These are phyloP conservation scores for Hepsetus odoe DNA, from an alignment of 2,113 vertebrate genomes.

Conservation along the genomic window DNA sequence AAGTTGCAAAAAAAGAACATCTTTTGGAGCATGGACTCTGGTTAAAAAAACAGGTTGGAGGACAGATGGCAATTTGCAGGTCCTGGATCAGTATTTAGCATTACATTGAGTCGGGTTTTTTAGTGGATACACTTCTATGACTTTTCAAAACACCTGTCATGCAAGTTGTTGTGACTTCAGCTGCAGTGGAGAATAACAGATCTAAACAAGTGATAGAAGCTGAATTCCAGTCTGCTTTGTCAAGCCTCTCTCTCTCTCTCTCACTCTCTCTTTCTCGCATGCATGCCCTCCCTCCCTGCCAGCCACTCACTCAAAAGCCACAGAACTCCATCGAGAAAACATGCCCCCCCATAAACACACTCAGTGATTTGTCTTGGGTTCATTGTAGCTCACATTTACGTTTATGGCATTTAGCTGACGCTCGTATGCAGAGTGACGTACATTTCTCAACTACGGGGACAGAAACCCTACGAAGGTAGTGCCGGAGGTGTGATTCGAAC, in stretches of 20 bases:
- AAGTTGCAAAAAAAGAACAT: too few species aligned
- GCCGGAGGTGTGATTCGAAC: too few species aligned
- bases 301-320: not conserved
- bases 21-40: too few species aligned
- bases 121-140: not conserved
- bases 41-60: too few species aligned
- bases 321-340: not conserved
- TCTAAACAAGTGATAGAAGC: slow-evolving; percentile 20
- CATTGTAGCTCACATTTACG: too few species aligned
- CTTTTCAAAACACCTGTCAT: not conserved
- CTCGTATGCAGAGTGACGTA: too few species aligned
- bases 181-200: not conserved
- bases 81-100: not conserved
- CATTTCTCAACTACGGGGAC: too few species aligned
- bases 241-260: not conserved
- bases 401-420: too few species aligned
- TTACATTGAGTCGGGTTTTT: too few species aligned
- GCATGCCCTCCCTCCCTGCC: slow-evolving; percentile 18
- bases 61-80: too few species aligned
- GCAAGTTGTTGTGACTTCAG: slow-evolving; percentile 17
- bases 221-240: slow-evolving; percentile 13
- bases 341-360: slow-evolving; percentile 42
- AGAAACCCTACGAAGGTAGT: too few species aligned
- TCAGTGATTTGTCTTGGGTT: slow-evolving; percentile 13
- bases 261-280: too few species aligned